Evolutionary conservation across 1,140 invertebrate genomes (phyloP).

Genomic region (Antheraea mylitta): DNA sequence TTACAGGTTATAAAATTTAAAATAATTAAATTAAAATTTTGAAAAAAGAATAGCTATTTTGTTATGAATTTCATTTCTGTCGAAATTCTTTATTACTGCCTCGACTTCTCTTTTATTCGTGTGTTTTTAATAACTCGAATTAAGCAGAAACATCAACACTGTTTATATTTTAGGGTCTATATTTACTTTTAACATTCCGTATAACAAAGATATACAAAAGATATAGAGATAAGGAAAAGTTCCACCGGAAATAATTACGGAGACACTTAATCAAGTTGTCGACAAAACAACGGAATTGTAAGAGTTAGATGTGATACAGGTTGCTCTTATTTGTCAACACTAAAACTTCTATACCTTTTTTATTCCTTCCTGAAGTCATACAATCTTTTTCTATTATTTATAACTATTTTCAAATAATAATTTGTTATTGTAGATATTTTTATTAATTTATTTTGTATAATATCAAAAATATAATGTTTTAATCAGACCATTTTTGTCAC

Average conservation of each 20-base stretch:
- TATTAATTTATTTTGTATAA: too few species aligned
- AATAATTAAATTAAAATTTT: too few species aligned
- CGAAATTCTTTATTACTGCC: too few species aligned
- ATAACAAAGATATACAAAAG: slow-evolving; percentile 1
- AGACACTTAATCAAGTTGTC: slow-evolving; percentile 10
- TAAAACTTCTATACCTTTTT: not conserved
- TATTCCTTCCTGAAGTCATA: not conserved
- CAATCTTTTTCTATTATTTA: not conserved
- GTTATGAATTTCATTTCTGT: too few species aligned
- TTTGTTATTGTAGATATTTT: too few species aligned
- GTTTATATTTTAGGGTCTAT: not conserved
- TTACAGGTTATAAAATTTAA: too few species aligned
- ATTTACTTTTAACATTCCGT: not conserved
- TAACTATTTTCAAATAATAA: too few species aligned
- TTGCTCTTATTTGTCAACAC: not conserved
- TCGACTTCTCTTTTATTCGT: not conserved
- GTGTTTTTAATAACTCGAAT: not conserved
- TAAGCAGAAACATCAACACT: not conserved
- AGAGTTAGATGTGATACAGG: slow-evolving; percentile 2
- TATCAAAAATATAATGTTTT: too few species aligned
- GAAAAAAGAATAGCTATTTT: too few species aligned
- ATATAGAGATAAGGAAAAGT: slow-evolving; percentile 3
- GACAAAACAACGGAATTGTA: slow-evolving; percentile 3
- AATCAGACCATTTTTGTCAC: too few species aligned
- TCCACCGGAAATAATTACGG: slow-evolving; percentile 8